Base-by-base conservation (phyloP, 2,113 vertebrate genomes). In the Microtus montanus region DNA sequence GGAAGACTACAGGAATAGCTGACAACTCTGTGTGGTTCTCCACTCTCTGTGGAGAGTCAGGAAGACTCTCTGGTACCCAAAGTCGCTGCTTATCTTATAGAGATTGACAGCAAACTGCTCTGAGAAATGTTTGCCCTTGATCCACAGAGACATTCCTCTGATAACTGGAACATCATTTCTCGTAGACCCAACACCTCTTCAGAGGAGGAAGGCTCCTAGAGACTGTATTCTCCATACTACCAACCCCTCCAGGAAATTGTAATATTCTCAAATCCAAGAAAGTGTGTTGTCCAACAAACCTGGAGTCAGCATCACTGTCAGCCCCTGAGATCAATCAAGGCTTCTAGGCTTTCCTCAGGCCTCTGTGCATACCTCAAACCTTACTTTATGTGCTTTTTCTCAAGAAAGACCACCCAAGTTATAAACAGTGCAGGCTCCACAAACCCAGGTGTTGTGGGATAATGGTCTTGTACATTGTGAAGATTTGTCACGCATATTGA, bases 261-360 rank as follows among this genome's bases (percentile, higher is more conserved):
- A 22, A 63, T 61, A 82, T 68, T 47, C 49, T 19, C 3, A 14
- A 44, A 47, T 22, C 26, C 84, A 35, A 61, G 17, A 71, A 24
- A 8, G 6, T 33, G 1, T 0, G 4, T 44, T 2, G 30, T 47
- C 0, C 0, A 3, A 7, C 35, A 68, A 24, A 12, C 41, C 58
- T 11, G 0, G 84, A 70, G 47, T 44, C 3, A 63, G 15, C 38
- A 0, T 64, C 11, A 2, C 38, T n/a, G 4, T 71, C 28, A 17
- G 54, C 13, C 38, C 5, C 30, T 70, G 75, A 41, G 38, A 79
- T 28, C 1, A 41, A 87, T 14, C 1, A 33, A 63, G 47, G 19
- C 44, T 20, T 89, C 64, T 4, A 33, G 35, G 4, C 49, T 64
- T 49, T 54, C 54, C 6, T 7, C 58, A 7, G 38, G 49, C 52